Conservation (phyloP, 2,888 invertebrate genomes). For the Ormyrus thymus region DNA sequence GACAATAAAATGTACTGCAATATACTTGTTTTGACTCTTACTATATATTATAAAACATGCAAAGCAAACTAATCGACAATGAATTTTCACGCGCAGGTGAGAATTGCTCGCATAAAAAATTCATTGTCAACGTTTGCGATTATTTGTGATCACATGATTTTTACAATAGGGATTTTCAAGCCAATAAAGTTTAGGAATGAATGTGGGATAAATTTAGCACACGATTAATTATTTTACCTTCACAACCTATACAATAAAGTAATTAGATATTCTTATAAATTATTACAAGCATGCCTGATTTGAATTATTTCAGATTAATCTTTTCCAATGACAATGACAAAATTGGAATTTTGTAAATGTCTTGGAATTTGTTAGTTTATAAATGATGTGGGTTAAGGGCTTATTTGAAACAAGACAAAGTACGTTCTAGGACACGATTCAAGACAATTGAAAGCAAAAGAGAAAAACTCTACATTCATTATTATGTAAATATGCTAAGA, state of each 20-base stretch:
- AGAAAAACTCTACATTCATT: constrained; percentile 46
- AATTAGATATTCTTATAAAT: constrained; percentile 9
- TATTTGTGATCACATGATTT: constrained; percentile 38
- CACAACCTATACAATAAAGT: constrained; percentile 19
- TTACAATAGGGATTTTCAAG: constrained; percentile 37
- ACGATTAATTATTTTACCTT: constrained; percentile 38
- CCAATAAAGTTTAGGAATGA: constrained; percentile 33
- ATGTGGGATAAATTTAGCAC: constrained; percentile 16
- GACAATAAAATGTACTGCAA: constrained; percentile 38
- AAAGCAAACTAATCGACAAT: constrained; percentile 51
- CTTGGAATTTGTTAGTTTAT: background rate
- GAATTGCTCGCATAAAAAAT: constrained; percentile 22
- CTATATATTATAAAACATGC: constrained; percentile 48
- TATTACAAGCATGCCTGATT: constrained; percentile 47
- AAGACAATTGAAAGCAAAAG: constrained; percentile 52
- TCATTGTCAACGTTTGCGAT: constrained; percentile 47
- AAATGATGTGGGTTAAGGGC: constrained; percentile 13
- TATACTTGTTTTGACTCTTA: constrained; percentile 40
- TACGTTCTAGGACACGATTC: constrained; percentile 49
- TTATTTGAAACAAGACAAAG: constrained; percentile 34
- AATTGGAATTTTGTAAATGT: constrained; percentile 29
- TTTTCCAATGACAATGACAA: constrained; percentile 28
- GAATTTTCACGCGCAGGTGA: constrained; percentile 34
- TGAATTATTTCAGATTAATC: background rate
- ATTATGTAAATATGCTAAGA: constrained; percentile 37